Base-by-base conservation (phyloP, 2,888 invertebrate genomes). In the Oscheius sp. region DNA sequence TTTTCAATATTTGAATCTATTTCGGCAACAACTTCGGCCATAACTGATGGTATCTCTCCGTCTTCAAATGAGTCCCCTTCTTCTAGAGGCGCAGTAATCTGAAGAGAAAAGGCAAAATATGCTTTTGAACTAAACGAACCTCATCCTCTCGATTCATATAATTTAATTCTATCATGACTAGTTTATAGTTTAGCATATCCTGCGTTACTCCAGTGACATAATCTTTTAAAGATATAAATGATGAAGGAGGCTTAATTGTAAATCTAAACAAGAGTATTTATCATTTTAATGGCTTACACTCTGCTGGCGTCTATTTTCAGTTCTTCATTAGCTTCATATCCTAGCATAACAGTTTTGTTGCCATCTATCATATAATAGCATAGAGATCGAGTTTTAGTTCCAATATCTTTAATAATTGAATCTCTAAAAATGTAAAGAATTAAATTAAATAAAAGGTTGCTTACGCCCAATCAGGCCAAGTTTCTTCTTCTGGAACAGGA, bases 401-500 rank as follows among this genome's bases (percentile, higher is more conserved):
- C 25, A 6, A 34, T 67, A 25, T 71, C 63, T 48, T 57, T 45
- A 15, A 39, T 31, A 2, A 46, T n/a, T 29, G 48, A 66, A 29
- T 12, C 23, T 57, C 39, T 52, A 17, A 25, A 34, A 29, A 8
- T 15, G 3, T 15, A 8, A 4, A 23, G n/a, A 46, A 2, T 39
- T 5, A 15, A 48, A 57, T 6, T 27, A 29, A 0, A 34, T n/a
- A 29, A 31, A 17, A 45, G 27, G 6, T 48, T 23, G 39, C 64
- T 34, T 23, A 73, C 64, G 61, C 52, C 78, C 78, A 78, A 66
- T 80, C 74, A 27, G 74, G 67, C 29, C 63, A 77, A 70, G 15
- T 68, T 70, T 65, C 42, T 17, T 64, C 58, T 5, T 58, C 52
- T 27, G 63, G 37, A n/a, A 42, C 17, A 10, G 48, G 52, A 3